phyloP scores from a whole-genome alignment of 2,797 vertebrate species.

The Hoplostethus atlanticus region DNA sequence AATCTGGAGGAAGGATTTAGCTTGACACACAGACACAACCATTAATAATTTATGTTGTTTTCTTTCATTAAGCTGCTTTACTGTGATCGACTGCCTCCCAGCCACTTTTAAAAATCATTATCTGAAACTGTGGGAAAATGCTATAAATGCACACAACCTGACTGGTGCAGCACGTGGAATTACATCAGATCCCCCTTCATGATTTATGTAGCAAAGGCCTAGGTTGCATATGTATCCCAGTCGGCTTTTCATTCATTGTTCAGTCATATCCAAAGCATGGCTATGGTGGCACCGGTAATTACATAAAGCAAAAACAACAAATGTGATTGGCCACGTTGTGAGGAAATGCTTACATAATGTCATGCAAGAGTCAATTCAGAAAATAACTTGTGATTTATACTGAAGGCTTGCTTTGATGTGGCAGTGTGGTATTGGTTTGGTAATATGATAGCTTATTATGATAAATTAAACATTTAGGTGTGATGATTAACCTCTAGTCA shows the following conservation, averaged over 20 bases:
- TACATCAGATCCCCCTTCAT: constrained; percentile 67
- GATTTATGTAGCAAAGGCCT: constrained; percentile 35
- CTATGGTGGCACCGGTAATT: neutral
- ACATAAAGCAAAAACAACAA: neutral
- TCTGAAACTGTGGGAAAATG: constrained; percentile 33
- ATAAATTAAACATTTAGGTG: constrained; percentile 15
- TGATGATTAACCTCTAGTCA: neutral
- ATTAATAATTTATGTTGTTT: constrained; percentile 65
- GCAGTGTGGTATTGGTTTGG: constrained; percentile 9
- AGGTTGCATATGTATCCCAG: constrained; percentile 6
- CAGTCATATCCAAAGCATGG: neutral
- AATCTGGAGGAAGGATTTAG: constrained; percentile 69
- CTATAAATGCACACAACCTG: constrained; percentile 30
- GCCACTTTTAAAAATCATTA: neutral
- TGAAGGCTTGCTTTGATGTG: neutral
- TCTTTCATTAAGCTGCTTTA: constrained; percentile 53
- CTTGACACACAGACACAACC: constrained; percentile 44
- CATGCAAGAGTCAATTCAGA: neutral
- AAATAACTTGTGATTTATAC: neutral
- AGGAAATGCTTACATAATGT: neutral
- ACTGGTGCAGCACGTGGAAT: constrained; percentile 74
- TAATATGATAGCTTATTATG: constrained; percentile 4
- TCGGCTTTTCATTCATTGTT: neutral
- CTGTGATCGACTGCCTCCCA: constrained; percentile 20
- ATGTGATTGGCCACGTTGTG: neutral